A percentile compares a stretch with the other conserved stretches of the same genome.
These are phyloP conservation scores for Muscina levida DNA, from an alignment of 2,888 invertebrate genomes.

Conservation along the genomic window DNA sequence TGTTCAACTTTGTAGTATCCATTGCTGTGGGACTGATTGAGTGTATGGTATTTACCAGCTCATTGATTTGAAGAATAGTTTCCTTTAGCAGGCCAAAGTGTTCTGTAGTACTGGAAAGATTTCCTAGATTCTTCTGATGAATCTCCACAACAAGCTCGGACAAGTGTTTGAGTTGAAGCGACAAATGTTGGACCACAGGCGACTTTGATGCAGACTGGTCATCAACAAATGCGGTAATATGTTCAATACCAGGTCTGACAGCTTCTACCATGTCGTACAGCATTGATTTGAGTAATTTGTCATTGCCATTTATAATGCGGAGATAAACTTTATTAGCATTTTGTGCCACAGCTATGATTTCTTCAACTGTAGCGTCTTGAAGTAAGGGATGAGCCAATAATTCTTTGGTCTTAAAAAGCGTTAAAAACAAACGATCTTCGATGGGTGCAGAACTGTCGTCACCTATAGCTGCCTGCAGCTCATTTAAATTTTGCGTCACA, in stretches of 20 bases:
- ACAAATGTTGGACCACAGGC: conserved; percentile 48
- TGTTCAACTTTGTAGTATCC: conserved; percentile 17
- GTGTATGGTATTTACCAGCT: background rate
- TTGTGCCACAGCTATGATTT: conserved; percentile 44
- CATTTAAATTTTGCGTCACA: conserved; percentile 63
- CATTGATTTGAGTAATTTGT: conserved; percentile 67
- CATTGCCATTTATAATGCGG: conserved; percentile 68
- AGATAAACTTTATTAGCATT: conserved; percentile 66
- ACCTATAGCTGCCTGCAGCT: conserved; percentile 65
- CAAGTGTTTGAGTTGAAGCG: conserved; percentile 49
- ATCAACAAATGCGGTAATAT: conserved; percentile 62
- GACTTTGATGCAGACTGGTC: conserved; percentile 46
- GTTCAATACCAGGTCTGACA: conserved; percentile 63
- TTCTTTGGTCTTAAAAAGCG: conserved; percentile 71
- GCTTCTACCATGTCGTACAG: conserved; percentile 69
- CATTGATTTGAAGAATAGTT: conserved; percentile 15
- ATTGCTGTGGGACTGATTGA: background rate
- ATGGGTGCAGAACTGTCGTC: conserved; percentile 50
- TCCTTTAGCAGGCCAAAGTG: conserved; percentile 30
- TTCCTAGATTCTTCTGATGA: conserved; percentile 44
- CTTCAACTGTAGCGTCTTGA: conserved; percentile 34
- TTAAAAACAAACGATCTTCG: conserved; percentile 69
- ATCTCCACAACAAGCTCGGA: conserved; percentile 28
- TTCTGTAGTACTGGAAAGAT: conserved; percentile 6
- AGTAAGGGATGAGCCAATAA: conserved; percentile 62